phyloP scores from a whole-genome alignment of 2,797 vertebrate genomes.

The Atherinosoma microstoma region DNA sequence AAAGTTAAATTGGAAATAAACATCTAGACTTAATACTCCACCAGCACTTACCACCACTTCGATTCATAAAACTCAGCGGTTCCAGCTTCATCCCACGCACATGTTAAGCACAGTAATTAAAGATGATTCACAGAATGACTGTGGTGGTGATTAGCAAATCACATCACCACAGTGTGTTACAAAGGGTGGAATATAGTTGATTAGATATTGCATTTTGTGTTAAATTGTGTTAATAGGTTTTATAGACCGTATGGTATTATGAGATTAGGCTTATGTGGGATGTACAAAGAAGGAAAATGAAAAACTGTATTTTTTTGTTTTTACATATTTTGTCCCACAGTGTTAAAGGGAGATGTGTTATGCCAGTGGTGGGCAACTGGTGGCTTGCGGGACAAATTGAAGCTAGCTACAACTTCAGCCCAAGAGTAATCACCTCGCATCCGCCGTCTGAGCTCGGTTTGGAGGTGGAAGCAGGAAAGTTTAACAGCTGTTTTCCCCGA shows the following conservation, averaged over 20 bases:
- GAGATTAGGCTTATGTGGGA: slow-evolving; percentile 17
- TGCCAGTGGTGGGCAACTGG: too few species aligned
- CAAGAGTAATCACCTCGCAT: too few species aligned
- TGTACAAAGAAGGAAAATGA: slow-evolving; percentile 14
- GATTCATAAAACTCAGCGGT: slow-evolving; percentile 40
- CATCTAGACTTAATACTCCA: slow-evolving; percentile 37
- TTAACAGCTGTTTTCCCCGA: too few species aligned
- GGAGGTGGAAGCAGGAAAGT: too few species aligned
- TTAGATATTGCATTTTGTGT: slow-evolving; percentile 61
- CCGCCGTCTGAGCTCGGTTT: too few species aligned
- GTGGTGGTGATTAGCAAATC: slow-evolving; percentile 64
- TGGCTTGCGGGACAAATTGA: too few species aligned
- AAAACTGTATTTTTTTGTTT: slow-evolving; percentile 1
- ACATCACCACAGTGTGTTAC: slow-evolving; percentile 54
- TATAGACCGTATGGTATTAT: slow-evolving; percentile 17
- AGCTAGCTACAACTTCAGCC: too few species aligned
- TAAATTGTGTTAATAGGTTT: slow-evolving; percentile 59
- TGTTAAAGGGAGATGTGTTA: background rate
- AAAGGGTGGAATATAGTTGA: slow-evolving; percentile 58
- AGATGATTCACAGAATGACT: slow-evolving; percentile 62
- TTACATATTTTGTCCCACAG: background rate
- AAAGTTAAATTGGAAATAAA: slow-evolving; percentile 32
- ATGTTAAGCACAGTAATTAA: slow-evolving; percentile 58
- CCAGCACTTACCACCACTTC: slow-evolving; percentile 47
- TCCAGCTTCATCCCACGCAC: slow-evolving; percentile 38